These are phyloP conservation scores for Cottoperca gobio DNA, from an alignment of 2,797 vertebrate genomes.

Conservation along the genomic window DNA sequence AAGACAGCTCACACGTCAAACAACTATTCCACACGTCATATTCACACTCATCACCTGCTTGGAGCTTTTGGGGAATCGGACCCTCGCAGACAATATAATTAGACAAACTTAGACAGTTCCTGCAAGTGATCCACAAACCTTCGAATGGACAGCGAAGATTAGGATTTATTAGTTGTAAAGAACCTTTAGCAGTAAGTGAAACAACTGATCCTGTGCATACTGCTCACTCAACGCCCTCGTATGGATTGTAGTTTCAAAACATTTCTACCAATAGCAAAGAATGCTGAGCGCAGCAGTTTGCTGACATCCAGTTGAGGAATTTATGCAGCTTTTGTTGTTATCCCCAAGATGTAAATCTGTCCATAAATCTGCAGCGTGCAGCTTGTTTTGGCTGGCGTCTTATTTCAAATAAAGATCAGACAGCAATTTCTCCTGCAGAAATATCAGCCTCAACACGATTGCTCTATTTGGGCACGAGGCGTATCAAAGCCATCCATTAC, in stretches of 20 bases:
- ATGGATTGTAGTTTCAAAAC: slow-evolving; percentile 44
- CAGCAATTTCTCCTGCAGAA: slow-evolving; percentile 50
- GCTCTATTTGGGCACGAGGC: slow-evolving; percentile 23
- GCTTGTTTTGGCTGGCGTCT: slow-evolving; percentile 52
- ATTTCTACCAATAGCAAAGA: slow-evolving; percentile 46
- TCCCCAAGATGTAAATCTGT: slow-evolving; percentile 67
- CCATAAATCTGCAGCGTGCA: slow-evolving; percentile 66
- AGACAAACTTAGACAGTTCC: slow-evolving; percentile 30
- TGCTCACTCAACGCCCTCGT: slow-evolving; percentile 23
- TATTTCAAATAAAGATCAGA: slow-evolving; percentile 63
- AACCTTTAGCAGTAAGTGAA: slow-evolving; percentile 11
- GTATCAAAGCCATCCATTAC: slow-evolving; percentile 48
- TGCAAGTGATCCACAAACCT: slow-evolving; percentile 21
- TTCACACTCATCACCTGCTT: slow-evolving; percentile 44
- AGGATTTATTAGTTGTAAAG: slow-evolving; percentile 17
- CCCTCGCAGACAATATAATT: slow-evolving; percentile 18
- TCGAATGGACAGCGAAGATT: slow-evolving; percentile 11
- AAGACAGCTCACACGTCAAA: slow-evolving; percentile 77
- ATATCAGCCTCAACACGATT: slow-evolving; percentile 28
- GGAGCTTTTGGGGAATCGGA: slow-evolving; percentile 9
- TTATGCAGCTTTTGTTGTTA: slow-evolving; percentile 70
- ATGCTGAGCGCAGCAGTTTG: slow-evolving; percentile 55
- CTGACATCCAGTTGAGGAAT: slow-evolving; percentile 60
- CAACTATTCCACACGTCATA: slow-evolving; percentile 32
- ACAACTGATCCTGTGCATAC: slow-evolving; percentile 23